phyloP scores from a whole-genome alignment of 2,888 invertebrate species.

The Drosophila suboccidentalis region DNA sequence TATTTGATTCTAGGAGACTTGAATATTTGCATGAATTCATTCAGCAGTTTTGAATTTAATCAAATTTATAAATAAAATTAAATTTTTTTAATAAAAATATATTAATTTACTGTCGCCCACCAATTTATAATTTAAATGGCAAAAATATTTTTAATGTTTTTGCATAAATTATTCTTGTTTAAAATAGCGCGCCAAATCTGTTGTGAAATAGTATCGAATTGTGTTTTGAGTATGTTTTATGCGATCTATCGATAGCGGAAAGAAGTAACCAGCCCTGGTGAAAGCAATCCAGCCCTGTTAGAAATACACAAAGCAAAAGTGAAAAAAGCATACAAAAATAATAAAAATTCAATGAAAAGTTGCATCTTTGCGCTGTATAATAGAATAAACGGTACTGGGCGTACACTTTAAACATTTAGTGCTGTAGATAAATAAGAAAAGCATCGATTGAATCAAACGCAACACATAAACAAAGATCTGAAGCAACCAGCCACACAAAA shows the following conservation, averaged over 20 bases:
- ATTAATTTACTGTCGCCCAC: too few relatives aligned
- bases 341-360: constrained; percentile 47
- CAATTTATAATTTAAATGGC: too few relatives aligned
- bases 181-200: not conserved
- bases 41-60: too few relatives aligned
- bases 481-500: constrained; percentile 65
- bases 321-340: constrained; percentile 58
- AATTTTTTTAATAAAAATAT: too few relatives aligned
- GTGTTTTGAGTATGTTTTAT: not conserved
- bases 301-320: constrained; percentile 66
- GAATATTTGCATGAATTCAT: too few relatives aligned
- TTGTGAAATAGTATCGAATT: constrained; percentile 3
- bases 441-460: not conserved
- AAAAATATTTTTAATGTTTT: too few relatives aligned
- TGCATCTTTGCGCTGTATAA: constrained; percentile 7
- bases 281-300: constrained; percentile 35
- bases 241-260: constrained; percentile 15
- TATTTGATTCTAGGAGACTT: too few relatives aligned
- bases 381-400: not conserved
- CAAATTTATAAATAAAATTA: too few relatives aligned
- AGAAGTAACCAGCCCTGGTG: constrained; percentile 9
- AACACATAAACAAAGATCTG: constrained; percentile 25
- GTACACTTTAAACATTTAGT: constrained; percentile 1
- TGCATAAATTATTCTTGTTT: too few relatives aligned
- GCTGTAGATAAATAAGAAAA: constrained; percentile 1